Percentiles rank a stretch among this genome's conserved stretches.
phyloP scores from a whole-genome alignment of 2,888 invertebrate species.

The Psylliodes chrysocephalus region DNA sequence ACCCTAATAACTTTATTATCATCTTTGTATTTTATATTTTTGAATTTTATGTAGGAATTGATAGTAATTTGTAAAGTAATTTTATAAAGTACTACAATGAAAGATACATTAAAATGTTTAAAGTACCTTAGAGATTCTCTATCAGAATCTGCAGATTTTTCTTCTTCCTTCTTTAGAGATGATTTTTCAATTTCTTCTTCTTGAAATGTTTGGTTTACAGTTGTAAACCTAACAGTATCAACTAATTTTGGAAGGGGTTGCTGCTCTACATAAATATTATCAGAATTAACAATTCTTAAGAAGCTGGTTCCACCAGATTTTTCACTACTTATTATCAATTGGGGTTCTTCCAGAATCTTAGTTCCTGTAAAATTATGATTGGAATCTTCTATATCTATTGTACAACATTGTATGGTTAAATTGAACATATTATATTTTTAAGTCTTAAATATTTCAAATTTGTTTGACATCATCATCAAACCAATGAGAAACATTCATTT shows the following conservation, averaged over 20 bases:
- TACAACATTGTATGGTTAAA: not conserved
- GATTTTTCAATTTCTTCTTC: slow-evolving; percentile 23
- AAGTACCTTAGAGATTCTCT: slow-evolving; percentile 53
- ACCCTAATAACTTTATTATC: too few relatives aligned
- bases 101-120: too few relatives aligned
- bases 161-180: slow-evolving; percentile 54
- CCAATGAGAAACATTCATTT: not conserved
- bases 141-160: slow-evolving; percentile 58
- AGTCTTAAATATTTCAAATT: not conserved
- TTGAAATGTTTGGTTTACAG: slow-evolving; percentile 22
- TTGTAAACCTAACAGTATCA: slow-evolving; percentile 46
- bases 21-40: too few relatives aligned
- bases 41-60: too few relatives aligned
- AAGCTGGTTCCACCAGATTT: slow-evolving; percentile 52
- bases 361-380: slow-evolving; percentile 44
- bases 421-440: not conserved
- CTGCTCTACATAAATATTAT: slow-evolving; percentile 58
- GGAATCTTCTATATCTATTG: not conserved
- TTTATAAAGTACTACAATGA: too few relatives aligned
- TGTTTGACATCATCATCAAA: too few relatives aligned
- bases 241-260: slow-evolving; percentile 51
- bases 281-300: slow-evolving; percentile 59
- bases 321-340: slow-evolving; percentile 53
- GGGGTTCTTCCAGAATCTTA: slow-evolving; percentile 55
- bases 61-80: too few relatives aligned